Conservation (phyloP, 2,888 invertebrate genomes). For the Teleogryllus oceanicus region DNA sequence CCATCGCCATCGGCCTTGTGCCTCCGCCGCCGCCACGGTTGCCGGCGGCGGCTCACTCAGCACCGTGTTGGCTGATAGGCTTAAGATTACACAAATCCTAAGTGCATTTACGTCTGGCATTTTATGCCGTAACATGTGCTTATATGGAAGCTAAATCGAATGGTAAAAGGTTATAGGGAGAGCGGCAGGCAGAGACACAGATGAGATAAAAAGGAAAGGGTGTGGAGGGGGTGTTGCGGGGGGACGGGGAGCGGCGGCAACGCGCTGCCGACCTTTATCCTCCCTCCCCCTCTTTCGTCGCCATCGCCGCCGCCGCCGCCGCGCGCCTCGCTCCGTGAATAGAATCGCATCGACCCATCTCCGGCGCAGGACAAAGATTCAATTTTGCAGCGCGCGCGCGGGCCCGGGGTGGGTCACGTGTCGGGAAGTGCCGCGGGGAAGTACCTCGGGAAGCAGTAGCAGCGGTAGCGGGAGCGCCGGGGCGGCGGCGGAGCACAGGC, state of each 20-base stretch:
- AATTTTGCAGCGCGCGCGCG: constrained; percentile 22
- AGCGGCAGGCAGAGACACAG: background rate
- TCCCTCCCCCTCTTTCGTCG: constrained; percentile 1
- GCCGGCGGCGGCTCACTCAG: background rate
- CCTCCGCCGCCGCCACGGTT: background rate
- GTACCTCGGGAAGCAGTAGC: background rate
- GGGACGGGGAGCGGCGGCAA: constrained; percentile 20
- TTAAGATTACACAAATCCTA: constrained; percentile 28
- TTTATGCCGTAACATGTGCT: constrained; percentile 18
- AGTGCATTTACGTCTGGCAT: constrained; percentile 18
- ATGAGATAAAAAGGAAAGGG: constrained; percentile 6
- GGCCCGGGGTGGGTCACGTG: constrained; percentile 18
- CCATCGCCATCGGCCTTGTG: background rate
- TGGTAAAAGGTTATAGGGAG: constrained; percentile 24
- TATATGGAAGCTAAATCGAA: constrained; percentile 24
- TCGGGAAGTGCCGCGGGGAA: constrained; percentile 18
- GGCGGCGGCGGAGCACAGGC: too few relatives aligned
- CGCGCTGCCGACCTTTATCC: constrained; percentile 20
- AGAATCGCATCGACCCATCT: constrained; percentile 23
- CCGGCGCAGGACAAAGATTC: constrained; percentile 24
- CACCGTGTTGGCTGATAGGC: constrained; percentile 20
- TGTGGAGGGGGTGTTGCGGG: background rate
- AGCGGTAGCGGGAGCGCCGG: background rate
- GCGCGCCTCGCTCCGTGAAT: constrained; percentile 23
- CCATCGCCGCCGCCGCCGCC: constrained; percentile 18